A percentile compares a stretch with the other conserved stretches of the same genome.
Conservation (phyloP, 2,113 vertebrate species). For the Gymnorhina tibicen region DNA sequence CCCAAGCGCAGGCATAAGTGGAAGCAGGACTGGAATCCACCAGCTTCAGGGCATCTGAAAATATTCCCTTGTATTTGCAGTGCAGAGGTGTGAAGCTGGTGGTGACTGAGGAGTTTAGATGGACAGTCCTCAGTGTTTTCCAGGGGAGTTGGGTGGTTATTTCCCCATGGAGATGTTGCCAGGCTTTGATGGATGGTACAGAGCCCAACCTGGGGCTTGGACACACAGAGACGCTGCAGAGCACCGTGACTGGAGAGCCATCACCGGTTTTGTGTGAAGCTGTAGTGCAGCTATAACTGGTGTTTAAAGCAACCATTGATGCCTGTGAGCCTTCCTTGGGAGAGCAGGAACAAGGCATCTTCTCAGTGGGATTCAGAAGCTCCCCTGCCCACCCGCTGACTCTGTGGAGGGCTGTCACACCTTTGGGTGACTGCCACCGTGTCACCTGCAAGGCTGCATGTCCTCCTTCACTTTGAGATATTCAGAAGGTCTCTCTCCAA, state of each 20-base stretch:
- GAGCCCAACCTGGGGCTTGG: background rate
- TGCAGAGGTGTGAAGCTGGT: background rate
- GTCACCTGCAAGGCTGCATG: background rate
- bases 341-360: background rate
- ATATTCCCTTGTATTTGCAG: accelerated
- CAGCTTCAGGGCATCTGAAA: background rate
- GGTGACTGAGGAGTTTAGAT: background rate
- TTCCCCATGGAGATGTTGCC: background rate
- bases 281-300: background rate
- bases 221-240: accelerated
- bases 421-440: background rate
- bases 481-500: background rate
- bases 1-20: accelerated
- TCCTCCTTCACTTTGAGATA: background rate
- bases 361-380: background rate
- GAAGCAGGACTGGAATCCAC: background rate
- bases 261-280: background rate
- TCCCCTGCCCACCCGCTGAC: accelerated
- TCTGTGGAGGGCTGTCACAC: background rate
- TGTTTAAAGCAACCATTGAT: background rate
- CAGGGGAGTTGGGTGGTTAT: background rate
- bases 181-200: background rate
- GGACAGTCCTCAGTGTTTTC: background rate
- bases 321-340: background rate
- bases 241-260: accelerated